phyloP scores from a whole-genome alignment of 2,113 vertebrate species.

The Anoplopoma fimbria region DNA sequence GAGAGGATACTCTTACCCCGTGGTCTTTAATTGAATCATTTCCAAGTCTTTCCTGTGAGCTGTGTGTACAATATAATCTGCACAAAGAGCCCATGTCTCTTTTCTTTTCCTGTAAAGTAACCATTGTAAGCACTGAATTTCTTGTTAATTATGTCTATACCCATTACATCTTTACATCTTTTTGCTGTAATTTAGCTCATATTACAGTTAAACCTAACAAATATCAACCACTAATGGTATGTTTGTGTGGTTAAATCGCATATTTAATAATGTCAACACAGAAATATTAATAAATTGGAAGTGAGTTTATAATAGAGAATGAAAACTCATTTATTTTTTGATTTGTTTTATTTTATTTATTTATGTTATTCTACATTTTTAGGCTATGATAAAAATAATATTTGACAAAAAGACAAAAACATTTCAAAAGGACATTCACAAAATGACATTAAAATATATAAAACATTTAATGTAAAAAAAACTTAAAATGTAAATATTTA shows the following conservation, averaged over 20 bases:
- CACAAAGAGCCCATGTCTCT: background rate
- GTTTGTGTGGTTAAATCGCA: background rate
- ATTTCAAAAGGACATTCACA: background rate
- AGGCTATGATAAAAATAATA: background rate
- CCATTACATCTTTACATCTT: background rate
- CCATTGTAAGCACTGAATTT: background rate
- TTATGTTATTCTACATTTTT: background rate
- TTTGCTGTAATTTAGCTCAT: background rate
- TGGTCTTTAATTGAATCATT: background rate
- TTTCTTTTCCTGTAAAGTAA: background rate
- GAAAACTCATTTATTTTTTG: background rate
- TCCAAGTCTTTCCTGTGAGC: background rate
- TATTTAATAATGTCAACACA: background rate
- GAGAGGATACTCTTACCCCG: background rate
- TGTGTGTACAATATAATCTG: background rate
- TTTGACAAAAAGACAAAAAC: background rate
- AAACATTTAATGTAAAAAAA: background rate
- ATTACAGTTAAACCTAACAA: background rate
- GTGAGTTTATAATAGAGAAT: background rate
- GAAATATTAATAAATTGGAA: background rate
- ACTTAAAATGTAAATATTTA: background rate
- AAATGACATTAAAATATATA: background rate
- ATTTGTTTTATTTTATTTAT: background rate
- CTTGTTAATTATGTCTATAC: background rate
- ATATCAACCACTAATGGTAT: background rate